Conservation (phyloP, 2,113 vertebrate genomes). For the Aptenodytes forsteri region DNA sequence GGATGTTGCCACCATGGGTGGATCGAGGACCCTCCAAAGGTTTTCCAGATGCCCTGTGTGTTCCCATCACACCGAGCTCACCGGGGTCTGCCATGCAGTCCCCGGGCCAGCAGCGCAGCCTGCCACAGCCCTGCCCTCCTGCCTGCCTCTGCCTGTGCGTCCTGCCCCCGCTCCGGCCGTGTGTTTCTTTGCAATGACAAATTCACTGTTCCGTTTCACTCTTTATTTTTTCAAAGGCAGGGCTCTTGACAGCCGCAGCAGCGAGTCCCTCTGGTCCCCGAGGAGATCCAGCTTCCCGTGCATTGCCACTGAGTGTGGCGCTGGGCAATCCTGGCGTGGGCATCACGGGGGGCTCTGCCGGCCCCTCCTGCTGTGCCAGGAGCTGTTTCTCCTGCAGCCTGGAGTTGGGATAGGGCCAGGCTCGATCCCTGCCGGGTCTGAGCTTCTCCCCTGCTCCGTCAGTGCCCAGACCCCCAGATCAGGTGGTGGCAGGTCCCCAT, state of each 20-base stretch:
- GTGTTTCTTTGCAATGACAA: neutral
- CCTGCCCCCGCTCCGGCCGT: neutral
- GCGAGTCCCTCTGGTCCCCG: accelerated
- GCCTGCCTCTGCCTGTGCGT: neutral
- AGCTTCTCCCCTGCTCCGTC: neutral
- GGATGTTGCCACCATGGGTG: neutral
- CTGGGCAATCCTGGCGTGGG: accelerated
- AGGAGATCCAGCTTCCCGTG: accelerated
- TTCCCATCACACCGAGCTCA: neutral
- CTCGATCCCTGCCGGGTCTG: neutral
- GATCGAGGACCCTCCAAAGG: neutral
- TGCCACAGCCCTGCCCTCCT: neutral
- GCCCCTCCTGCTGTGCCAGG: neutral
- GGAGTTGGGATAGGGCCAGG: neutral
- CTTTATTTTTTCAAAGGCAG: neutral
- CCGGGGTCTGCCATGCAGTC: neutral
- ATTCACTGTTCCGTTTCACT: neutral
- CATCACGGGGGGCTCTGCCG: accelerated
- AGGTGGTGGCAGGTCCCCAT: neutral
- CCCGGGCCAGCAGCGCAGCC: neutral
- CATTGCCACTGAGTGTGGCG: accelerated
- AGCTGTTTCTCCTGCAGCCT: neutral
- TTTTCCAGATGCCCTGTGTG: neutral
- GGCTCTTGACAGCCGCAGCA: accelerated
- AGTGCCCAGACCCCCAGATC: neutral